Evolutionary conservation across 2,888 invertebrate species (phyloP).

Genomic region (Rotaria macrura): DNA sequence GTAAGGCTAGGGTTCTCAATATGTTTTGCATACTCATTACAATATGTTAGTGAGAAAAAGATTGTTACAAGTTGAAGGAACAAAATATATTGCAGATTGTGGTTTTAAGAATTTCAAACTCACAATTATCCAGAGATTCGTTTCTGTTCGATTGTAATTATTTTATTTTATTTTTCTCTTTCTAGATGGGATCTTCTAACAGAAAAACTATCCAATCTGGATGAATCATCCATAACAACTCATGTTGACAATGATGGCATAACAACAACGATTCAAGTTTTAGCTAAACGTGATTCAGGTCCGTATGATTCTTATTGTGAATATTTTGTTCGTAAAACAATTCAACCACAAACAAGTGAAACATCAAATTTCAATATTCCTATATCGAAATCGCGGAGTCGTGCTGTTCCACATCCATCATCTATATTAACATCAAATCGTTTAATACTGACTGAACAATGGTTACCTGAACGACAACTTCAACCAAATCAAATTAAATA

Average conservation of each 20-base stretch:
- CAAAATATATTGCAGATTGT: no score
- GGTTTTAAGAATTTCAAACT: no score
- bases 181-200: not conserved
- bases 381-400: not conserved
- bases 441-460: not conserved
- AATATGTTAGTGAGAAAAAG: no score
- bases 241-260: not conserved
- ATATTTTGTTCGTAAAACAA: slow-evolving; percentile 13
- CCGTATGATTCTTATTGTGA: not conserved
- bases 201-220: not conserved
- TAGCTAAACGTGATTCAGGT: slow-evolving; percentile 11
- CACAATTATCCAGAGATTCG: no score
- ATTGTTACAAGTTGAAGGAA: no score
- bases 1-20: no score
- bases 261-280: not conserved
- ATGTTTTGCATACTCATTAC: no score
- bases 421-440: not conserved
- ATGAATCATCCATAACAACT: not conserved
- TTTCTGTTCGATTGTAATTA: not conserved
- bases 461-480: slow-evolving; percentile 4
- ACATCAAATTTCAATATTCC: not conserved
- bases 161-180: not conserved
- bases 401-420: slow-evolving; percentile 6
- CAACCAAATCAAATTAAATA: slow-evolving; percentile 15
- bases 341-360: not conserved